Evolutionary conservation across 2,888 invertebrate species (phyloP).

Genomic region (Tanytarsus gracilentus): DNA sequence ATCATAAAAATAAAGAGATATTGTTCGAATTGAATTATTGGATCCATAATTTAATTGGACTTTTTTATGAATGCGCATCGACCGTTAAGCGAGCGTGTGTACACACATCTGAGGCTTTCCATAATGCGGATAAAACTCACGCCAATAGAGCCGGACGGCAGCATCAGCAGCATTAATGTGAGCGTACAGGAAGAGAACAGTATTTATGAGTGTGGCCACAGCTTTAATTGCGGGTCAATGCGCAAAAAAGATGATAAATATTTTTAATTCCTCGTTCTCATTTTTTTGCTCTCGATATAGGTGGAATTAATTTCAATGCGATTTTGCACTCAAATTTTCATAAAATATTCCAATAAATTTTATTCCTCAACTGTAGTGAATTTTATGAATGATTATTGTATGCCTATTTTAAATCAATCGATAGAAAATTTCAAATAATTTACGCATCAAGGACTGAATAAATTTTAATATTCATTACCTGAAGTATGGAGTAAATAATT

Average conservation of each 20-base stretch:
- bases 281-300: background rate
- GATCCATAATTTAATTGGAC: conserved; percentile 3
- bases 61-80: background rate
- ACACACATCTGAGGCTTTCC: conserved; percentile 11
- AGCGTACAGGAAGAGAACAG: background rate
- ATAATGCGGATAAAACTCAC: background rate
- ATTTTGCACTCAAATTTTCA: background rate
- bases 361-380: too few species aligned
- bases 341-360: too few species aligned
- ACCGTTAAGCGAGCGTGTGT: background rate
- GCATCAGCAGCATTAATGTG: background rate
- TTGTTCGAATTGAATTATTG: too few species aligned
- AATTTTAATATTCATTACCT: too few species aligned
- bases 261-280: background rate
- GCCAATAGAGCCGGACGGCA: background rate
- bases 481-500: too few species aligned
- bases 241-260: conserved; percentile 21
- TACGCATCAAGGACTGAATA: too few species aligned
- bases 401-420: too few species aligned
- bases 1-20: too few species aligned
- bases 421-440: too few species aligned
- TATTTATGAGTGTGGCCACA: conserved; percentile 23
- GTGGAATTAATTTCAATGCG: background rate
- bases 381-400: too few species aligned
- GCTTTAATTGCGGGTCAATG: conserved; percentile 22